Base-by-base conservation (phyloP, 2,113 vertebrate genomes). In the Rhadina sibilatrix region DNA sequence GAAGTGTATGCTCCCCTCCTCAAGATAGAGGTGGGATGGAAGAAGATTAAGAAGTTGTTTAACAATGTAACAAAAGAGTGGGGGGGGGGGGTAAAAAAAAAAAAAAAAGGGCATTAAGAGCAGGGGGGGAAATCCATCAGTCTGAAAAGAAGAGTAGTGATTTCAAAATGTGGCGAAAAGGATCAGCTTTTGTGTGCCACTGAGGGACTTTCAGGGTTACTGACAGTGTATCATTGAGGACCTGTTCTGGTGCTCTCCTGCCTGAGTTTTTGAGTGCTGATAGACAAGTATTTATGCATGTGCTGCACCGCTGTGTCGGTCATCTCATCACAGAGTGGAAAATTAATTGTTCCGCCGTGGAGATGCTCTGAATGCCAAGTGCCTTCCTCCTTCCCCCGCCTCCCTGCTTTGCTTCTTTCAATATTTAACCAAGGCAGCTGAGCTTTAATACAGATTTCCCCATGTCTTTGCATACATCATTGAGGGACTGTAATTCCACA, bases 381-480 rank as follows among this genome's bases (percentile, higher is more conserved):
- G 75, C 31, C 38, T 72, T 95, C 82, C n/a, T 57, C 50, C 50
- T 94, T 83, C 64, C 61, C 30, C 35, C 0, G 0, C 50, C 42
- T 76, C 33, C n/a, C 33, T 0, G 2, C 37, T 75, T 30, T 71
- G 63, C 25, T 80, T 35, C 74, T 87, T 95, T 96, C 89, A 91
- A 54, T 96, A 96, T 97, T 97, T 97, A 97, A 95, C 87, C 79
- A 93, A 93, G 79, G 81, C 60, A 88, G 94, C 89, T 94, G 89
- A 96, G 85, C 57, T 95, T 95, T 94, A 86, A 87, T 96, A 81
- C 88, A 76, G 96, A 89, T 87, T 97, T 97, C 71, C 40, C 40
- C 31, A 2, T 85, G 61, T 84, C 90, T 97, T 85, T 89, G 61
- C 80, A 35, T 87, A 30, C 63, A 89, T 96, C 92, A 69, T 6